Percentiles rank a stretch among this genome's conserved stretches.
These are phyloP conservation scores for Dastarcus helophoroides DNA, from an alignment of 2,888 invertebrate genomes.

Conservation along the genomic window DNA sequence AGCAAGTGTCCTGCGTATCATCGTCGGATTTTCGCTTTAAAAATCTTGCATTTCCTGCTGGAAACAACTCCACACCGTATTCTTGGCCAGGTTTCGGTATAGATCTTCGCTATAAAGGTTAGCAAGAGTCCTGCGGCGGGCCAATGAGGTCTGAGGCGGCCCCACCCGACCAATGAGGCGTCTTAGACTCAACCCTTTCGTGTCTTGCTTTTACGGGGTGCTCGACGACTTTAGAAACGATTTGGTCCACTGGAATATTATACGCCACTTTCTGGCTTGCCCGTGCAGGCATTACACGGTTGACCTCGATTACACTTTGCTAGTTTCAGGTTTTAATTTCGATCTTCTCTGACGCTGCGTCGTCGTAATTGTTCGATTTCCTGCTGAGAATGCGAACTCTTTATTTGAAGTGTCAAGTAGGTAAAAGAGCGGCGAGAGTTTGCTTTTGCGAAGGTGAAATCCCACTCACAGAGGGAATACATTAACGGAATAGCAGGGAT, in stretches of 20 bases:
- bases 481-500: constrained; percentile 33
- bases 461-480: constrained; percentile 32
- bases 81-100: constrained; percentile 24
- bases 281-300: no score
- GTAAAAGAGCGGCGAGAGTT: no score
- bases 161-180: constrained; percentile 38
- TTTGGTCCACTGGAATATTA: constrained; percentile 26
- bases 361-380: no score
- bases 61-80: constrained; percentile 26
- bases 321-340: no score
- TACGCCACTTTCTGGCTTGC: constrained; percentile 28
- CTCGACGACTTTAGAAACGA: constrained; percentile 14
- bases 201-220: constrained; percentile 15
- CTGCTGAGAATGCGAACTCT: no score
- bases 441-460: constrained; percentile 24
- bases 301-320: no score
- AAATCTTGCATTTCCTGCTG: constrained; percentile 33
- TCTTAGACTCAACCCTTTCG: constrained; percentile 35
- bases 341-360: no score
- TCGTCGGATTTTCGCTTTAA: no score
- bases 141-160: constrained; percentile 38
- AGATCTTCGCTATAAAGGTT: constrained; percentile 36
- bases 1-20: constrained; percentile 30
- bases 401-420: no score
- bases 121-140: constrained; percentile 36